Evolutionary conservation across 64 coral and sea anemone genomes (phyloP).

Genomic region (Anthopleura sola): DNA sequence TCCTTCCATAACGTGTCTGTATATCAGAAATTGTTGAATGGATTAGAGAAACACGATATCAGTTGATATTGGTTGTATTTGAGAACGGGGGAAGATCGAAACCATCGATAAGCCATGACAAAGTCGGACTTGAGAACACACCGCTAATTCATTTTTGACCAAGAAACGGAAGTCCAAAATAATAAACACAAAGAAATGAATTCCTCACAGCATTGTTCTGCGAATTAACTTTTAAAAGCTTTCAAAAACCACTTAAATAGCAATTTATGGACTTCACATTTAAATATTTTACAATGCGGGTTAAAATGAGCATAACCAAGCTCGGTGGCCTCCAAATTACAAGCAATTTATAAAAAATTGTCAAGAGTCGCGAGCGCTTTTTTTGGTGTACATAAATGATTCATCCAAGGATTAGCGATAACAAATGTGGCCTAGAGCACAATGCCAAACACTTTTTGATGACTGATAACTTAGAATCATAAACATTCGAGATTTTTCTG

Average conservation of each 20-base stretch:
- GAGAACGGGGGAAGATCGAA: neutral
- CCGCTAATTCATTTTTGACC: neutral
- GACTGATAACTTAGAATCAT: slow-evolving; percentile 7
- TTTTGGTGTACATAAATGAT: neutral
- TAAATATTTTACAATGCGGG: neutral
- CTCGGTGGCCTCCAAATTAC: neutral
- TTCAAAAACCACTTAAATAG: neutral
- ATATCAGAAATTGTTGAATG: neutral
- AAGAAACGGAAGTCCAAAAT: slow-evolving; percentile 12
- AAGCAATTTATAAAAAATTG: neutral
- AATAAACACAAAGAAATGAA: neutral
- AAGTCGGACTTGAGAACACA: neutral
- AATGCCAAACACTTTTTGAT: neutral
- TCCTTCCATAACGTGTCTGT: neutral
- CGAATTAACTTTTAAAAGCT: neutral
- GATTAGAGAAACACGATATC: neutral
- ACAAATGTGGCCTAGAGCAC: neutral
- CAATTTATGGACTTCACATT: neutral
- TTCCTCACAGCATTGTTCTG: neutral
- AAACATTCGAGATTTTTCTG: neutral
- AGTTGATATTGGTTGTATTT: neutral
- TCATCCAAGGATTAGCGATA: neutral
- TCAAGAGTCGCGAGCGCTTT: neutral
- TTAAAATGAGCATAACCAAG: neutral
- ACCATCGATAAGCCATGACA: neutral